Evolutionary conservation across 2,797 vertebrate species (phyloP).

Genomic region (Bradypodion pumilum): DNA sequence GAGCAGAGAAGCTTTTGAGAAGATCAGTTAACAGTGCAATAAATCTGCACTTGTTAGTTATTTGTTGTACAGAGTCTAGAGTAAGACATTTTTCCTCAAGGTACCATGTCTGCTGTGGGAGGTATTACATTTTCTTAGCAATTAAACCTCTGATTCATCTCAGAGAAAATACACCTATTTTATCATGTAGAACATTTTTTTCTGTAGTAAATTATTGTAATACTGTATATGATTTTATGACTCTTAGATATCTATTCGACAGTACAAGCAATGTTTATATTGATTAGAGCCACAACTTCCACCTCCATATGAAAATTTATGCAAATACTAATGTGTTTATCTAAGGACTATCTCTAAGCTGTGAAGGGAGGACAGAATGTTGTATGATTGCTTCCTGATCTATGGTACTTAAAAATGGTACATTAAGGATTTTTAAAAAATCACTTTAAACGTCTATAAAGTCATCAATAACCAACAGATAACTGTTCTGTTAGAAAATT

Average conservation of each 20-base stretch:
- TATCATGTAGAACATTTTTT: not conserved
- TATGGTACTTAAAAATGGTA: not conserved
- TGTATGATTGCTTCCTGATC: not conserved
- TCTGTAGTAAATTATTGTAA: not conserved
- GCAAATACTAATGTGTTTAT: not conserved
- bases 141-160: not conserved
- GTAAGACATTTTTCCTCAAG: not conserved
- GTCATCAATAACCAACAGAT: not conserved
- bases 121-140: not conserved
- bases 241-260: not conserved
- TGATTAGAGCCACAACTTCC: not conserved
- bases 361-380: not conserved
- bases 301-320: not conserved
- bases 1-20: not conserved
- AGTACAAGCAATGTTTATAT: not conserved
- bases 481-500: not conserved
- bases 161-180: not conserved
- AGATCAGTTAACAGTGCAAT: not conserved
- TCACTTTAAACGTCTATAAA: not conserved
- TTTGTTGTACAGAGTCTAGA: not conserved
- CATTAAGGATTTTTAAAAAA: not conserved
- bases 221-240: not conserved
- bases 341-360: not conserved
- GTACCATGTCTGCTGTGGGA: not conserved
- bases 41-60: slow-evolving; percentile 1